Evolutionary conservation across 2,113 vertebrate species (phyloP), one percentile per base, ranked within the genome.

Genomic region (Hippolais icterina): DNA sequence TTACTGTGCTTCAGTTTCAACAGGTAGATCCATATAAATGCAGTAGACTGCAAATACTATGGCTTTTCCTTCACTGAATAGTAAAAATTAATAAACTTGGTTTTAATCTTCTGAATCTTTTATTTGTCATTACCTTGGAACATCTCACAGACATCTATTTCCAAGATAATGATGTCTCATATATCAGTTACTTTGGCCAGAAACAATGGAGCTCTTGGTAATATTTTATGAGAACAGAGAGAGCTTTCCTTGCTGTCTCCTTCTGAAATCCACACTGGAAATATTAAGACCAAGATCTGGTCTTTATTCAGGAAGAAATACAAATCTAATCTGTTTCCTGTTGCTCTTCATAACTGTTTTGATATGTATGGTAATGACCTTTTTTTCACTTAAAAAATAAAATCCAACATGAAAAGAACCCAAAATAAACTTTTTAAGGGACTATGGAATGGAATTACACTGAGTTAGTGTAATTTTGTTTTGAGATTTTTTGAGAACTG

Each of bases 301-400:
- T 59, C 46, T 85, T 89, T 86, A 61, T 77, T 83, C 63, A 74
- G 90, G 75, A 94, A 92, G 63, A 88, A 93, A 90, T 93, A 64
- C 15, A 83, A 83, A 83, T 72, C 33, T 76, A 66, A 74, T 95
- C 18, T 83, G 41, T 92, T 80, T 90, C 59, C 63, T 90, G 37
- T 86, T 85, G 47, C 75, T 54, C 66, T 95, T 92, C 10, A 5
- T 49, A 87, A 29, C 46, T 95, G 57, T 75, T 70, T 79, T 76
- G 19, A n/a, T 76, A 16, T n/a, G 15, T 52, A 25, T 57, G 35
- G 6, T 65, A 64, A 69, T 83, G 54, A 72, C 21, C 37, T 77
- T 72, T 42, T 42, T 53, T 23, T 69, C 28, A 33, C 44, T 71
- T 63, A 44, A 77, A 79, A 87, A 81, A 44, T 87, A 65, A 85